phyloP scores from a whole-genome alignment of 2,888 invertebrate genomes.

The Formica aserva region DNA sequence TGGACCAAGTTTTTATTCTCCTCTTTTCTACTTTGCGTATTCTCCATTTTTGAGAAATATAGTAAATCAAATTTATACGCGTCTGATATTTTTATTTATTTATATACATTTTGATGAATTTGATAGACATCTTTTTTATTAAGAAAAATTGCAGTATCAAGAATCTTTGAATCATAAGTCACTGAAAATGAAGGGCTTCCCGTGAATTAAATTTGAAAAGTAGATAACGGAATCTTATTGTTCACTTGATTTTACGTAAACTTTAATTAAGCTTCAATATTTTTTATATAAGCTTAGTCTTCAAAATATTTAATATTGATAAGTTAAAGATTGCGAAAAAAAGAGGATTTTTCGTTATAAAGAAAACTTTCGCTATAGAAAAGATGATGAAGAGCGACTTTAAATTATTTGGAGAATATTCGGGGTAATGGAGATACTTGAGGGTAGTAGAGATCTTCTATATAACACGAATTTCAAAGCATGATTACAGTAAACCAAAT shows the following conservation, averaged over 20 bases:
- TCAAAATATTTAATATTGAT: constrained; percentile 29
- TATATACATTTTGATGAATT: background rate
- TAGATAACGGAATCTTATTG: constrained; percentile 31
- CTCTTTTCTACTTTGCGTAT: background rate
- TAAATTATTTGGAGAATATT: background rate
- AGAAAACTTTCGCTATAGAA: background rate
- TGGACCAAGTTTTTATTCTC: background rate
- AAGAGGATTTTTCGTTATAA: background rate
- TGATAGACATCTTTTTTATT: background rate
- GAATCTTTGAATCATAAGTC: background rate
- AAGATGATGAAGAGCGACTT: background rate
- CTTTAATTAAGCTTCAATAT: constrained; percentile 15
- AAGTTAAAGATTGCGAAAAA: background rate
- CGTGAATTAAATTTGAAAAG: constrained; percentile 11
- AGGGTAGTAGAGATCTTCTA: background rate
- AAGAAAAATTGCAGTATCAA: background rate
- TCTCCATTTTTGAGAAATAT: background rate
- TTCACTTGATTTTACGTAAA: background rate
- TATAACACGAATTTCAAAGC: background rate
- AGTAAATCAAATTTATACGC: background rate
- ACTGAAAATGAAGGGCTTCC: background rate
- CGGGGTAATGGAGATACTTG: background rate
- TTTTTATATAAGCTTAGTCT: constrained; percentile 6
- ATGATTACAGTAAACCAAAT: constrained; percentile 38
- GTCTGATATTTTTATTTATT: background rate